Evolutionary conservation across 2,888 invertebrate species (phyloP), one percentile per base, ranked within the genome.

Genomic region (Branchellion lobata): DNA sequence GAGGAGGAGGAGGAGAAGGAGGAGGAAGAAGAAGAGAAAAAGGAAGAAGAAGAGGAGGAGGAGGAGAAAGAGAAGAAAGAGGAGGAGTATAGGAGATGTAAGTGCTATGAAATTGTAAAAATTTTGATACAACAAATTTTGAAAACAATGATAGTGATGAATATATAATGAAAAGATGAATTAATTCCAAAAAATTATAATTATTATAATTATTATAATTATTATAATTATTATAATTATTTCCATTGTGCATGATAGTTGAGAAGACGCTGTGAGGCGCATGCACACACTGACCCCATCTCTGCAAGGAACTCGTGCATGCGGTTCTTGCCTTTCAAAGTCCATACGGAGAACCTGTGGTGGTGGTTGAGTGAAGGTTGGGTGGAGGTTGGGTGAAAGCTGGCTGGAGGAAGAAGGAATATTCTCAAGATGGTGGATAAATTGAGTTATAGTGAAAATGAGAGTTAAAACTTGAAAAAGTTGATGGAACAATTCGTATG

Each of bases 221-320:
- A 51, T 51, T 51, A 14, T 14, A 14, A 51, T 14, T 14, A 18
- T 51, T 51, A 14, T 72, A 72, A 72, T 34, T 34, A 36, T 18
- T 34, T 31, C 33, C 34, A 72, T n/a, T n/a, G 33, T 24, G 34
- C 36, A 72, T 36, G 36, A 0, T 2, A 36, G 27, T 33, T 1
- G 72, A 33, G 1, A 72, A 14, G 5, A n/a, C n/a, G 75, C 53
- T 51, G 24, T 40, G 31, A 29, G 21, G 36, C 65, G 3, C 74
- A 57, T 72, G n/a, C n/a, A 36, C 8, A 27, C 8, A 51, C 88
- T 87, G 84, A 91, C 92, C 96, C 97, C 91, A 96, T 93, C 86
- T 96, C 95, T 0, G 94, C 96, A 0, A 97, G 89, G 81, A 97
- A 90, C 85, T 94, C 93, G 68, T 92, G 91, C 53, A 97, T 89